Evolutionary conservation across 2,888 invertebrate genomes (phyloP).

Genomic region (Erynnis tages): DNA sequence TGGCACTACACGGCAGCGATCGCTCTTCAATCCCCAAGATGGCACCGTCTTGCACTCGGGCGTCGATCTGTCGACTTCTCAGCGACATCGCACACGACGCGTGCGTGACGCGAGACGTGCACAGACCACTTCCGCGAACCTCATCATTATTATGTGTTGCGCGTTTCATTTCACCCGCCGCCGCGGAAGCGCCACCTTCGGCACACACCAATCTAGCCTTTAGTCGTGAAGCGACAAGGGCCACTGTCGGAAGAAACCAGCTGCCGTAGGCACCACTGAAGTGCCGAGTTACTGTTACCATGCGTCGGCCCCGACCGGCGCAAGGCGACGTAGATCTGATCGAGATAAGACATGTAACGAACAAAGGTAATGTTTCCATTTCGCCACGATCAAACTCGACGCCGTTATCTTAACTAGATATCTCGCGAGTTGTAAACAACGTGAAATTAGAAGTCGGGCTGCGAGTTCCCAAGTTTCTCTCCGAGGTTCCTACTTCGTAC

Average conservation of each 20-base stretch:
- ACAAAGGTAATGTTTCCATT: conserved; percentile 27
- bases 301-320: conserved; percentile 25
- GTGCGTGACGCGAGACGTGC: conserved; percentile 41
- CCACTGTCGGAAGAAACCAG: background rate
- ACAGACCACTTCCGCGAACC: conserved; percentile 58
- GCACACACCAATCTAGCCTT: conserved; percentile 19
- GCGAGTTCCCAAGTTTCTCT: conserved; percentile 1
- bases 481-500: background rate
- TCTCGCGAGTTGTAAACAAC: conserved; percentile 8
- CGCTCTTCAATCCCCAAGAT: background rate
- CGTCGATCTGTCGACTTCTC: conserved; percentile 1
- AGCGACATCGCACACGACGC: conserved; percentile 27
- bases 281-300: conserved; percentile 30
- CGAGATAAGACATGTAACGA: conserved; percentile 35
- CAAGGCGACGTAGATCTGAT: conserved; percentile 29
- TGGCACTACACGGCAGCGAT: conserved; percentile 11
- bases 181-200: conserved; percentile 37
- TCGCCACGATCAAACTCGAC: conserved; percentile 18
- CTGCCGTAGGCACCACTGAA: background rate
- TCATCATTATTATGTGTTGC: conserved; percentile 55
- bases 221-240: conserved; percentile 9
- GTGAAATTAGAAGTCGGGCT: conserved; percentile 6
- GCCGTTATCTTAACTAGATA: conserved; percentile 27
- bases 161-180: conserved; percentile 45
- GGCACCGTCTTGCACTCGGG: background rate